phyloP scores from a whole-genome alignment of 1,140 invertebrate species.

The Sipha flava region DNA sequence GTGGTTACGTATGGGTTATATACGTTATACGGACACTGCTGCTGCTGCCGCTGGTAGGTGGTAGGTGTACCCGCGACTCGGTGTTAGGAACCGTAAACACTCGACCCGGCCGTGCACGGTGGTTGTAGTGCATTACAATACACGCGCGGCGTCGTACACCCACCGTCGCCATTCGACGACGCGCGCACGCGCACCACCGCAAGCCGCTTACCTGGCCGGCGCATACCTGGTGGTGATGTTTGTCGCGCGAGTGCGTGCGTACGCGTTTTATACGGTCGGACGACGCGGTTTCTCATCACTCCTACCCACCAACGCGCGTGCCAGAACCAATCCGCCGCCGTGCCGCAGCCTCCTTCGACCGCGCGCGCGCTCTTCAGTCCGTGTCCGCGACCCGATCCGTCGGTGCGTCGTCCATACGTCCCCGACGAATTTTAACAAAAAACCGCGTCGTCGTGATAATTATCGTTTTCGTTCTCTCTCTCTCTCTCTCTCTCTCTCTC shows the following conservation, averaged over 20 bases:
- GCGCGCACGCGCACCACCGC: neutral
- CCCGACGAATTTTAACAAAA: too few relatives aligned
- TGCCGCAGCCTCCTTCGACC: neutral
- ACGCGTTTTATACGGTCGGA: constrained; percentile 4
- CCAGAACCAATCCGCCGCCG: constrained; percentile 6
- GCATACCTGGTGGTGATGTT: constrained; percentile 30
- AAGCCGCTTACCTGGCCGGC: neutral
- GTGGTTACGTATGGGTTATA: too few relatives aligned
- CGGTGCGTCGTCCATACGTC: neutral
- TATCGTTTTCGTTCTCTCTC: neutral
- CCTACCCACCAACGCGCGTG: constrained; percentile 16
- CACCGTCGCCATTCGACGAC: constrained; percentile 13
- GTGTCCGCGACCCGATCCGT: constrained; percentile 24
- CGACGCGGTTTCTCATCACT: constrained; percentile 4
- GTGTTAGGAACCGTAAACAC: constrained; percentile 19
- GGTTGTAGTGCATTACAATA: neutral
- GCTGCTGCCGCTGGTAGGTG: too few relatives aligned
- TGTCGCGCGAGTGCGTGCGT: neutral
- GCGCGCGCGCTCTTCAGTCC: constrained; percentile 9
- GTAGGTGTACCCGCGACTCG: neutral
- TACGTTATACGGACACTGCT: too few relatives aligned
- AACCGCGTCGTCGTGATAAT: neutral
- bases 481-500: too few relatives aligned
- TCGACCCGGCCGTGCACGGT: neutral
- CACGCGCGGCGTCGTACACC: neutral